Percentiles rank a stretch among this genome's conserved stretches.
Evolutionary conservation across 2,888 invertebrate species (phyloP).

Genomic region (Meiosimyza decipiens): DNA sequence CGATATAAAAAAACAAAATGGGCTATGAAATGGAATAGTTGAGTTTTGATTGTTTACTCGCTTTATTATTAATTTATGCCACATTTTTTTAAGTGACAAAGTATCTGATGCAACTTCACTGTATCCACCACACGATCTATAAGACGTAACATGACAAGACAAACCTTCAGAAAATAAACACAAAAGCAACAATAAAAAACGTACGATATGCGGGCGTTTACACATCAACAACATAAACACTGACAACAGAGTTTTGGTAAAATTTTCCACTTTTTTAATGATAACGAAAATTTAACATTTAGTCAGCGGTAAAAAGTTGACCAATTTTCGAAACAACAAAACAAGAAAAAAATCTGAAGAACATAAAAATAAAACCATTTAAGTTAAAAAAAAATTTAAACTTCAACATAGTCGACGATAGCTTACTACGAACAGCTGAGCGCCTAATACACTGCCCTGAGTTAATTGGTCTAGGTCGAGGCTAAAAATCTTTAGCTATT

Average conservation of each 20-base stretch:
- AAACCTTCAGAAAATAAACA: slow-evolving; percentile 4
- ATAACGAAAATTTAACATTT: neutral
- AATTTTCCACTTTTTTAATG: neutral
- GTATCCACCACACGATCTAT: too few species aligned
- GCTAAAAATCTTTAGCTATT: slow-evolving; percentile 42
- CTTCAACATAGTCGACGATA: neutral
- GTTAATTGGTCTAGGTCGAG: slow-evolving; percentile 65
- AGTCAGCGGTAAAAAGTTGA: neutral
- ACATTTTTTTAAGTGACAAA: too few species aligned
- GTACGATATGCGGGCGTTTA: neutral
- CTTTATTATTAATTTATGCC: too few species aligned
- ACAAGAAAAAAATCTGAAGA: slow-evolving; percentile 2
- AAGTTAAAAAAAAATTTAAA: slow-evolving; percentile 2
- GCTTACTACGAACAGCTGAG: slow-evolving; percentile 45
- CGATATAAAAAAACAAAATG: too few species aligned
- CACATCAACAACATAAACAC: neutral
- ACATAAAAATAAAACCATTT: neutral
- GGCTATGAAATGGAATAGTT: too few species aligned
- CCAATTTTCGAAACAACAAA: slow-evolving; percentile 14
- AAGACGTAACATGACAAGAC: neutral
- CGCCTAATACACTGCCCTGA: slow-evolving; percentile 58
- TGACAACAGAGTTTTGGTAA: neutral
- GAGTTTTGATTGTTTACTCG: too few species aligned
- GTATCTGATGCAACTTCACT: too few species aligned
- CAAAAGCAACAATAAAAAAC: neutral